Conservation (phyloP, 2,113 vertebrate genomes). For the Corynorhinus townsendii region DNA sequence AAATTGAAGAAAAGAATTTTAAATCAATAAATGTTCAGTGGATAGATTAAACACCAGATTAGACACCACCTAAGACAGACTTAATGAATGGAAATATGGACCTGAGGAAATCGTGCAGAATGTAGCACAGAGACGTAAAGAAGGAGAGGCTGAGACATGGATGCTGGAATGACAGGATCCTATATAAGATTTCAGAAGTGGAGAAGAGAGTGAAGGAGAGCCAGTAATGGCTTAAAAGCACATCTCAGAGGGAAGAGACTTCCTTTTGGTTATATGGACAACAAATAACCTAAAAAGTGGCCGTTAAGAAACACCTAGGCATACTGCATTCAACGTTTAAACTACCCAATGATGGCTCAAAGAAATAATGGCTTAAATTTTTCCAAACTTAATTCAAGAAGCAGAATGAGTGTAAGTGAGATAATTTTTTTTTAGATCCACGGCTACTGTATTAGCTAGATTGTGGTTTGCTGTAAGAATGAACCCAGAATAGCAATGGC, state of each 20-base stretch:
- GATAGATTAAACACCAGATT: background rate
- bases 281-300: no score
- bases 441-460: background rate
- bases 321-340: no score
- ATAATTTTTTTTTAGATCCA: background rate
- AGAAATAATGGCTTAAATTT: background rate
- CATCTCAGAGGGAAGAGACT: no score
- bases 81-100: background rate
- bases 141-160: background rate
- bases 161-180: background rate
- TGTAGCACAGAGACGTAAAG: background rate
- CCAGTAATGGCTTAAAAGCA: background rate
- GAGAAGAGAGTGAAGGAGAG: background rate
- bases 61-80: background rate
- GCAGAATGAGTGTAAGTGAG: background rate
- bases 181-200: background rate
- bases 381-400: background rate
- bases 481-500: background rate
- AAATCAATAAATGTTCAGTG: background rate
- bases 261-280: no score
- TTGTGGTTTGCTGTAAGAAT: background rate
- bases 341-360: background rate
- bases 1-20: no score
- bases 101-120: background rate
- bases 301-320: no score